Conservation (phyloP, 2,797 vertebrate species). For the Clarias pachynema region DNA sequence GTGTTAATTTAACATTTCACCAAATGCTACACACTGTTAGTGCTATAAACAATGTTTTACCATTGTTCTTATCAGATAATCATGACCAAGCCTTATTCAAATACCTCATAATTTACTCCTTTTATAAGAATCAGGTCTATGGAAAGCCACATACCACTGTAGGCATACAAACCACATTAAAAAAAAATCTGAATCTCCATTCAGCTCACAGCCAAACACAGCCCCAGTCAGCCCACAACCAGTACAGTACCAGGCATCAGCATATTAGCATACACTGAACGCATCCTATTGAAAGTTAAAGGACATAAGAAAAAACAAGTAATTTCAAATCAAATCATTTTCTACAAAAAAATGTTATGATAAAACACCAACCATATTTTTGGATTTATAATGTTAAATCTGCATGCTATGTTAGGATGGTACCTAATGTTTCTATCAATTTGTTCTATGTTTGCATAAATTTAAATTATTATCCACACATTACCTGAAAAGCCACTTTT, state of each 20-base stretch:
- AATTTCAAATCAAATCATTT: conserved; percentile 12
- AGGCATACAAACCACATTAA: conserved; percentile 19
- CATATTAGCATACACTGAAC: conserved; percentile 4
- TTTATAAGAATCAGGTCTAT: background rate
- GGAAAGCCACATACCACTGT: background rate
- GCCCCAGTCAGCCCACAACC: conserved; percentile 9
- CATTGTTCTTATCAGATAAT: background rate
- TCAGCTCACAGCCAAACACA: conserved; percentile 24
- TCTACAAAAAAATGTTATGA: conserved; percentile 33
- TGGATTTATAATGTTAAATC: conserved; percentile 27
- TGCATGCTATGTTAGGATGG: conserved; percentile 67
- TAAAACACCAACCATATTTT: conserved; percentile 4
- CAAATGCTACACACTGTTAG: background rate
- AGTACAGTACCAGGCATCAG: conserved; percentile 20
- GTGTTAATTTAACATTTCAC: background rate
- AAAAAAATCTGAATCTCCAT: conserved; percentile 4
- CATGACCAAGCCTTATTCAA: background rate
- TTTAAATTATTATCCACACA: conserved; percentile 72
- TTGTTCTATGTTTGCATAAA: conserved; percentile 65
- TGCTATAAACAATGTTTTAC: background rate
- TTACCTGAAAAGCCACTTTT: conserved; percentile 67
- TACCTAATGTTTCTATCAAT: conserved; percentile 55
- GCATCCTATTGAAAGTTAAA: conserved; percentile 40
- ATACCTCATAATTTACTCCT: background rate
- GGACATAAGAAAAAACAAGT: conserved; percentile 38